Conservation (phyloP, 2,797 vertebrate genomes). For the Erpetoichthys calabaricus region DNA sequence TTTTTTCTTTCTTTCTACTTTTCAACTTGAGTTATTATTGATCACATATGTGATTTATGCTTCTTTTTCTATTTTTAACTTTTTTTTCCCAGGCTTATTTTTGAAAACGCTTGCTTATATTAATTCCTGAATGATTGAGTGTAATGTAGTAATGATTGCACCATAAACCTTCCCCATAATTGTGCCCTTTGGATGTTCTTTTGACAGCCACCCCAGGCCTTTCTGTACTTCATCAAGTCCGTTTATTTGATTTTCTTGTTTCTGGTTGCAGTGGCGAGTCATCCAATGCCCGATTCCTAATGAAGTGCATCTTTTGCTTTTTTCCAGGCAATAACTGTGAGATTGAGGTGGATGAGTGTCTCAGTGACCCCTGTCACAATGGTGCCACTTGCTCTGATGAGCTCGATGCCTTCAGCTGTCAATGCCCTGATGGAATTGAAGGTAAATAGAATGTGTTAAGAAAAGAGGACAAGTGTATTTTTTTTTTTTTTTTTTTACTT, state of each 20-base stretch:
- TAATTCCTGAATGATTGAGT: background rate
- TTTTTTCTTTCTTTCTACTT: no score
- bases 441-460: conserved; percentile 32
- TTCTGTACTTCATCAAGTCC: conserved; percentile 15
- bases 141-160: background rate
- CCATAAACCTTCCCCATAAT: background rate
- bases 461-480: background rate
- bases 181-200: conserved; percentile 10
- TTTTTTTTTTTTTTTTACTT: background rate
- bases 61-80: no score
- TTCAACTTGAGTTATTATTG: no score
- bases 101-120: background rate
- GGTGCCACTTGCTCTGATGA: conserved; percentile 50
- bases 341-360: conserved; percentile 60
- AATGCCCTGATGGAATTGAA: conserved; percentile 52
- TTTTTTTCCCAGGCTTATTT: background rate
- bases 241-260: conserved; percentile 19
- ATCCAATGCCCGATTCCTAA: conserved; percentile 12
- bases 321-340: conserved; percentile 59
- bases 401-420: conserved; percentile 52
- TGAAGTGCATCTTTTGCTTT: conserved; percentile 23
- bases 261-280: conserved; percentile 9
- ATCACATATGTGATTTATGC: no score
- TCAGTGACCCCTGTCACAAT: conserved; percentile 53
- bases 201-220: conserved; percentile 1